Conservation (phyloP, 2,797 vertebrate genomes). For the Cirrhinus mrigala region DNA sequence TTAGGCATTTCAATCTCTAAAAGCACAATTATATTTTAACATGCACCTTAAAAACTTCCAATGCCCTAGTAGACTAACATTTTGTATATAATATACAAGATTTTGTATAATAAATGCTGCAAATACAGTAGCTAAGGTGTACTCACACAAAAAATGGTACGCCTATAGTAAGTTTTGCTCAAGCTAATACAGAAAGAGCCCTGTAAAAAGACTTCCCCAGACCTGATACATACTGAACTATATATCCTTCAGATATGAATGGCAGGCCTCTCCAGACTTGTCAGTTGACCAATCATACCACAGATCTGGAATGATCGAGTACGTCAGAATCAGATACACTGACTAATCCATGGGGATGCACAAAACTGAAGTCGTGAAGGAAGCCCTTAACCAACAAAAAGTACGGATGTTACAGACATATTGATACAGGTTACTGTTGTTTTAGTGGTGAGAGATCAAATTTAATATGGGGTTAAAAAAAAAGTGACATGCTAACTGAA, state of each 20-base stretch:
- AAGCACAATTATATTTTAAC: not conserved
- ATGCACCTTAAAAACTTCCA: not conserved
- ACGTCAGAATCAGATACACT: not conserved
- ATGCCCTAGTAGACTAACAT: not conserved
- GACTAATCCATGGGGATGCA: not conserved
- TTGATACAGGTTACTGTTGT: too few species aligned
- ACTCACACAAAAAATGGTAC: conserved; percentile 2
- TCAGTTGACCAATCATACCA: conserved; percentile 18
- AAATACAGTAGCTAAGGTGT: not conserved
- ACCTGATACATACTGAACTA: conserved; percentile 3
- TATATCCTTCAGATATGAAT: not conserved
- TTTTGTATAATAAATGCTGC: not conserved
- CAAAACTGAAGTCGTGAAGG: not conserved
- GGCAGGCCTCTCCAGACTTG: not conserved
- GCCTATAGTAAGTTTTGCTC: not conserved
- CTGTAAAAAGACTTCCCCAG: not conserved
- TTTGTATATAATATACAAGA: not conserved
- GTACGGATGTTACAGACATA: not conserved
- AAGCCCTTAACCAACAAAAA: not conserved
- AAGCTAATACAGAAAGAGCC: not conserved
- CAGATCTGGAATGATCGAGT: not conserved
- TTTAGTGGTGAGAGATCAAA: too few species aligned
- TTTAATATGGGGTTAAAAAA: too few species aligned
- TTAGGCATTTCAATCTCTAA: not conserved
- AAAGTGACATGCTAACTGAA: too few species aligned